Conservation (phyloP, 2,888 invertebrate genomes). For the Petrophora chlorosata region DNA sequence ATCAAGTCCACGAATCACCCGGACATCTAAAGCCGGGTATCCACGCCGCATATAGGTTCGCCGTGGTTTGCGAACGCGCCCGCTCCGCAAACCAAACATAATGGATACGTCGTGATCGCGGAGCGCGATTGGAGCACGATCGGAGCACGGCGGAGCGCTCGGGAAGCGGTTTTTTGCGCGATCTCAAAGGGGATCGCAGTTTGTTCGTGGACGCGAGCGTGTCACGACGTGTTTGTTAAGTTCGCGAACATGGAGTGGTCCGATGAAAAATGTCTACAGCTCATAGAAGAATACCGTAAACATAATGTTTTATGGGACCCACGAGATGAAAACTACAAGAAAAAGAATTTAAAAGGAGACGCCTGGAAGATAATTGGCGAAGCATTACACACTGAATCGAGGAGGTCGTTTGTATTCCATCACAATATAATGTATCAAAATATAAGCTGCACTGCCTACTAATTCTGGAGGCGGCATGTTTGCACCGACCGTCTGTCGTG, state of each 20-base stretch:
- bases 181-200: conserved; percentile 21
- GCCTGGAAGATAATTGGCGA: conserved; percentile 23
- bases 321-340: conserved; percentile 24
- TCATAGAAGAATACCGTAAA: conserved; percentile 25
- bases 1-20: no score
- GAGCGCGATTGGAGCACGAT: conserved; percentile 16
- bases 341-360: conserved; percentile 18
- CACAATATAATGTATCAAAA: no score
- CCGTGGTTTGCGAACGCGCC: conserved; percentile 18
- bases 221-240: conserved; percentile 21
- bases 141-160: conserved; percentile 23
- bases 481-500: no score
- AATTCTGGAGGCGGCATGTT: no score
- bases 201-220: conserved; percentile 23
- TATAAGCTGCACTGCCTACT: no score
- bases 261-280: conserved; percentile 20
- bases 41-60: conserved; percentile 16
- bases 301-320: conserved; percentile 25
- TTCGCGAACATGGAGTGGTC: conserved; percentile 29
- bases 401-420: no score
- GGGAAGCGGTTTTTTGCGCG: conserved; percentile 23
- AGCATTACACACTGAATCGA: conserved; percentile 11
- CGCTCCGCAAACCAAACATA: conserved; percentile 18
- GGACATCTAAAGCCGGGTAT: conserved; percentile 2
- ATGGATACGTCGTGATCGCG: conserved; percentile 18